These are phyloP conservation scores for Arenicola marina DNA, from an alignment of 2,888 invertebrate species.

Conservation along the genomic window DNA sequence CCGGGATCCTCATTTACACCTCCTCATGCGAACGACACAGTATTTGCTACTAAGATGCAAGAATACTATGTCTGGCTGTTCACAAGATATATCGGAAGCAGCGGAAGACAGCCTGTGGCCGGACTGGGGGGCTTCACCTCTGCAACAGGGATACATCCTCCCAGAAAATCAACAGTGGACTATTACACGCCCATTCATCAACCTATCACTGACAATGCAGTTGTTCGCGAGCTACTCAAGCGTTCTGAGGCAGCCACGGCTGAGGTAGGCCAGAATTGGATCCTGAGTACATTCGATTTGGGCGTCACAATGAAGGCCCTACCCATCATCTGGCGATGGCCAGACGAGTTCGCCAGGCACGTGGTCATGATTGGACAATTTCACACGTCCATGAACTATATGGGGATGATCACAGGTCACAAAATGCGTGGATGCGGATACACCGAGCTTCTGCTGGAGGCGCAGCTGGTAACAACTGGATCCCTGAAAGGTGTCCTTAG, in stretches of 20 bases:
- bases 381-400: constrained; percentile 16
- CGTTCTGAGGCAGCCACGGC: constrained; percentile 9
- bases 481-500: constrained; percentile 28
- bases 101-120: no score
- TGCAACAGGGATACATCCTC: constrained; percentile 22
- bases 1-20: no score
- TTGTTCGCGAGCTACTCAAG: constrained; percentile 11
- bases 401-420: constrained; percentile 25
- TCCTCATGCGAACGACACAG: no score
- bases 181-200: constrained; percentile 19
- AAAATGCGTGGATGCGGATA: constrained; percentile 28
- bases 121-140: constrained; percentile 33
- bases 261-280: constrained; percentile 28
- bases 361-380: constrained; percentile 28
- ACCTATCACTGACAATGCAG: constrained; percentile 17
- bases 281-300: constrained; percentile 36
- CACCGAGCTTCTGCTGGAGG: constrained; percentile 24
- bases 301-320: constrained; percentile 35
- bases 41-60: no score
- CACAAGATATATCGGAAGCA: no score
- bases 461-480: constrained; percentile 21
- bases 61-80: no score
- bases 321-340: constrained; percentile 28
- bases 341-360: constrained; percentile 23
- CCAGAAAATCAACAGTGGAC: constrained; percentile 30